Percentiles rank a stretch among this genome's conserved stretches.
Conservation (phyloP, 2,113 vertebrate genomes). For the Cololabis saira region DNA sequence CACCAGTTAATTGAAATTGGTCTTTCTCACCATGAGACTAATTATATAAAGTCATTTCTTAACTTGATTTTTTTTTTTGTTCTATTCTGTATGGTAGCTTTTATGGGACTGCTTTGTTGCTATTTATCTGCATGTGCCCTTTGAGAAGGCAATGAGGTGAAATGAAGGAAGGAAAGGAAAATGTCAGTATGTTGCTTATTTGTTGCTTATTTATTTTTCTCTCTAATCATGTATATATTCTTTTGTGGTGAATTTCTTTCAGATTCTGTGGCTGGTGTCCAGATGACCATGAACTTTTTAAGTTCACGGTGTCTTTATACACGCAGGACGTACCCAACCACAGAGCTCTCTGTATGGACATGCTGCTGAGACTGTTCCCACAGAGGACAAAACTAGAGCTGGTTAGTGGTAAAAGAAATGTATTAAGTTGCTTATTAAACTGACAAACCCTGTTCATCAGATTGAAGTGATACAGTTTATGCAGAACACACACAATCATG, state of each 20-base stretch:
- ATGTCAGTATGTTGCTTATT: background rate
- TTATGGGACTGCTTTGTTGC: background rate
- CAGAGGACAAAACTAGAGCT: conserved; percentile 84
- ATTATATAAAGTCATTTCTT: conserved; percentile 23
- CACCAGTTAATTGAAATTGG: conserved; percentile 14
- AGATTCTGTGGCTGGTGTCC: conserved; percentile 86
- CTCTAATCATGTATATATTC: conserved; percentile 6
- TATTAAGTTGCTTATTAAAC: background rate
- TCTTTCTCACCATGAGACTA: conserved; percentile 31
- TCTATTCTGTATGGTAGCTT: conserved; percentile 1
- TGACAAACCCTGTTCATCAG: background rate
- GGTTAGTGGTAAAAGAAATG: conserved; percentile 80
- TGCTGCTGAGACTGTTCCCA: conserved; percentile 88
- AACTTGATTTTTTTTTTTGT: background rate
- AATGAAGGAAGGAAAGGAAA: background rate
- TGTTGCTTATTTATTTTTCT: background rate
- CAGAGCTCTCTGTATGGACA: conserved; percentile 86
- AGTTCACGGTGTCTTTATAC: conserved; percentile 84
- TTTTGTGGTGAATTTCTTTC: conserved; percentile 11
- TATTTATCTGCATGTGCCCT: background rate
- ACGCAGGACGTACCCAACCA: conserved; percentile 79
- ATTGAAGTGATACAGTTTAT: background rate
- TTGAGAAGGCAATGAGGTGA: background rate
- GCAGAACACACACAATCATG: background rate
- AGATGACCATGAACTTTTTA: conserved; percentile 86